Evolutionary conservation across 2,888 invertebrate genomes (phyloP).

Genomic region (Lasioglossum calceatum): DNA sequence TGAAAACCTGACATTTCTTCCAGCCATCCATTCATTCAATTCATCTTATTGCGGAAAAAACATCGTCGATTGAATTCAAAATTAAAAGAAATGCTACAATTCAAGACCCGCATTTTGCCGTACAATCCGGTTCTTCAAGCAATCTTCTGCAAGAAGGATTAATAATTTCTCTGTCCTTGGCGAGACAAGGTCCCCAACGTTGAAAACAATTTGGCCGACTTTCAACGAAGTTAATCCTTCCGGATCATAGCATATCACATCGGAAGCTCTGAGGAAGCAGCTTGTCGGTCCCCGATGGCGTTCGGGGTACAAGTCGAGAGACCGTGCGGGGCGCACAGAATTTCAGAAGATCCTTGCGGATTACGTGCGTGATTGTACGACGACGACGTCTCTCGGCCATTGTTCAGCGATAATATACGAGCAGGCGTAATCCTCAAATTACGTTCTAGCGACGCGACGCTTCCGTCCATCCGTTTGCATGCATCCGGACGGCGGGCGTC

Average conservation of each 20-base stretch:
- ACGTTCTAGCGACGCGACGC: conserved; percentile 74
- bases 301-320: conserved; percentile 36
- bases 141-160: neutral
- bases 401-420: conserved; percentile 79
- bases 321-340: conserved; percentile 56
- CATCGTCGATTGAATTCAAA: too few relatives aligned
- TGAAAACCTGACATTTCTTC: too few relatives aligned
- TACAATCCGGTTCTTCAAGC: neutral
- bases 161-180: neutral
- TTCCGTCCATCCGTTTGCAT: conserved; percentile 70
- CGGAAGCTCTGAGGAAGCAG: conserved; percentile 57
- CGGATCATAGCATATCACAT: conserved; percentile 69
- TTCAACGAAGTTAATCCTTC: conserved; percentile 69
- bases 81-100: too few relatives aligned
- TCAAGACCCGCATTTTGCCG: neutral
- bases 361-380: conserved; percentile 78
- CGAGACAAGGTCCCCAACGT: conserved; percentile 2
- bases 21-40: too few relatives aligned
- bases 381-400: conserved; percentile 73
- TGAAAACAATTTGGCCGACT: conserved; percentile 66
- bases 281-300: conserved; percentile 43
- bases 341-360: conserved; percentile 77
- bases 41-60: too few relatives aligned
- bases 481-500: conserved; percentile 48
- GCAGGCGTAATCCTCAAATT: conserved; percentile 79